phyloP scores from a whole-genome alignment of 92 coral and sea anemone species.

The Isaurus tuberculatus region DNA sequence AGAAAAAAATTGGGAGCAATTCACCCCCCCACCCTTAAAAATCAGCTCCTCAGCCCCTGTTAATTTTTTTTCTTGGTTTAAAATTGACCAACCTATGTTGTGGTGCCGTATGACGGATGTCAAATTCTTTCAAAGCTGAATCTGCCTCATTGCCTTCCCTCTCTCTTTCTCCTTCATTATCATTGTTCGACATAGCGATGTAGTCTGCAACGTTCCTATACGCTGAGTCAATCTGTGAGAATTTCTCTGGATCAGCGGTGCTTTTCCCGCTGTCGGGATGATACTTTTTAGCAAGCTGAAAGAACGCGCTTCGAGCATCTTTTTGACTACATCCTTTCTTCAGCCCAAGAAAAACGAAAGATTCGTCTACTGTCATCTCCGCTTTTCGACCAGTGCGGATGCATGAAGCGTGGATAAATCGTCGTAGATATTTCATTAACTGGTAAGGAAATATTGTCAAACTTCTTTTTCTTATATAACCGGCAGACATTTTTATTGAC shows the following conservation, averaged over 20 bases:
- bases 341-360: slow-evolving; percentile 16
- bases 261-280: slow-evolving; percentile 31
- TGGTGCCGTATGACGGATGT: slow-evolving; percentile 46
- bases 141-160: neutral
- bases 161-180: neutral
- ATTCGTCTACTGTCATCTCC: neutral
- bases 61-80: neutral
- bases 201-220: slow-evolving; percentile 30
- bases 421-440: neutral
- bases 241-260: slow-evolving; percentile 38
- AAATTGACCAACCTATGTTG: slow-evolving; percentile 37
- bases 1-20: too few species aligned
- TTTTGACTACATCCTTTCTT: slow-evolving; percentile 24
- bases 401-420: slow-evolving; percentile 7
- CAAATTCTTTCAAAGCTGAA: slow-evolving; percentile 30
- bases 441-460: neutral
- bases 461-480: neutral
- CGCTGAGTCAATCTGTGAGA: slow-evolving; percentile 38
- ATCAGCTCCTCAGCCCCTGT: too few species aligned
- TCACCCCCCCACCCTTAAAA: too few species aligned
- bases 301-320: slow-evolving; percentile 31
- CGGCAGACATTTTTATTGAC: slow-evolving; percentile 17
- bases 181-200: neutral
- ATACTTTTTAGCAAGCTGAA: slow-evolving; percentile 35
- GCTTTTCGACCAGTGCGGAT: slow-evolving; percentile 1